A percentile compares a stretch with the other conserved stretches of the same genome.
phyloP scores from a whole-genome alignment of 2,888 invertebrate species.

The Nephrotoma flavescens region DNA sequence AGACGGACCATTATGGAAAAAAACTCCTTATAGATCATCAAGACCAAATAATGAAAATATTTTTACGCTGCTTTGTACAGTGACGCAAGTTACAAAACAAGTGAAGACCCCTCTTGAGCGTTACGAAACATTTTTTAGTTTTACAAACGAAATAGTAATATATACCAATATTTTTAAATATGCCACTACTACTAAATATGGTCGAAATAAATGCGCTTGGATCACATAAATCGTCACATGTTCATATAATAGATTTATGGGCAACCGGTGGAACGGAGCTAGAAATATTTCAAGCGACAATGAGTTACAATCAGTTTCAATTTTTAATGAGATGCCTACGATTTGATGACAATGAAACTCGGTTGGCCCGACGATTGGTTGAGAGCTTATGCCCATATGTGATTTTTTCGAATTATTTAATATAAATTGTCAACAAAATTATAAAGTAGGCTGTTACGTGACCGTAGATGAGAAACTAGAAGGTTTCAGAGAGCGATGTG shows the following conservation, averaged over 20 bases:
- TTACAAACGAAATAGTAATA: not conserved
- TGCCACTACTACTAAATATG: not conserved
- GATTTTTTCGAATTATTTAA: not conserved
- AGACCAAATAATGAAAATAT: too few relatives aligned
- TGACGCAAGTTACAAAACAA: too few relatives aligned
- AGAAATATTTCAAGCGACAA: too few relatives aligned
- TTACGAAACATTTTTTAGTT: not conserved
- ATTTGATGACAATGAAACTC: not conserved
- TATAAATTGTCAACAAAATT: not conserved
- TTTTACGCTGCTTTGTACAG: too few relatives aligned
- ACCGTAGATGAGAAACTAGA: too few relatives aligned
- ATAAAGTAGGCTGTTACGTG: too few relatives aligned
- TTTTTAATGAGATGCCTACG: not conserved
- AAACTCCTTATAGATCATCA: too few relatives aligned
- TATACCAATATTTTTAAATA: not conserved
- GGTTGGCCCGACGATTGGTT: not conserved
- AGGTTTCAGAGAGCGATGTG: too few relatives aligned
- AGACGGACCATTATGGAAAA: not conserved
- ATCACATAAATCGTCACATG: too few relatives aligned
- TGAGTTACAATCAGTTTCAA: not conserved
- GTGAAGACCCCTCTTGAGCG: too few relatives aligned
- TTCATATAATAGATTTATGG: too few relatives aligned
- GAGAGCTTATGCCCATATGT: not conserved
- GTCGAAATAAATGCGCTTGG: not conserved
- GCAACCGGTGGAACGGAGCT: too few relatives aligned